Conservation (phyloP, 2,888 invertebrate genomes). For the Tanypteryx hageni region DNA sequence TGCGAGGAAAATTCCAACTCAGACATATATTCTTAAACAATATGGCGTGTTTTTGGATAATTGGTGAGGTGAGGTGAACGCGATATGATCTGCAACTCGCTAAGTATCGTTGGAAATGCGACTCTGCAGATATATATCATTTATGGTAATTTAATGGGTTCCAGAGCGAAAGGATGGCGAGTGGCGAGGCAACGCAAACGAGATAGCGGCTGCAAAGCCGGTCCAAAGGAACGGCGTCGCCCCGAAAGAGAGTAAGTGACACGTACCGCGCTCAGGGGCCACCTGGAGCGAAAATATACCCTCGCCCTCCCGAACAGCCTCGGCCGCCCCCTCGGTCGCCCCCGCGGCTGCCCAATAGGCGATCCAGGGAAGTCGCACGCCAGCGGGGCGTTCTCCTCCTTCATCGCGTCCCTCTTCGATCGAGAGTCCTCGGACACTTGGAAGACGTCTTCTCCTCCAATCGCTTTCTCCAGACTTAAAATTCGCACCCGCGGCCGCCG, state of each 20-base stretch:
- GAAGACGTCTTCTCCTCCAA: too few relatives aligned
- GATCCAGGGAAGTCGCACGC: constrained; percentile 73
- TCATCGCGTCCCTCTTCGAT: not conserved
- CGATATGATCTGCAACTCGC: too few relatives aligned
- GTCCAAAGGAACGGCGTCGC: not conserved
- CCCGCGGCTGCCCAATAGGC: constrained; percentile 75
- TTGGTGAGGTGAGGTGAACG: too few relatives aligned
- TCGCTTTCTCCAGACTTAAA: too few relatives aligned
- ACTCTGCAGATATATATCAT: not conserved
- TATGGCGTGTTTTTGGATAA: too few relatives aligned
- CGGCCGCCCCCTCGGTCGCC: constrained; percentile 78
- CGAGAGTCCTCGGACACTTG: too few relatives aligned
- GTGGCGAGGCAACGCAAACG: too few relatives aligned
- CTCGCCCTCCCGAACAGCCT: constrained; percentile 80
- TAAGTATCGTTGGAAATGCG: not conserved
- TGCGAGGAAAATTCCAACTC: too few relatives aligned
- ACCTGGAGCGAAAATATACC: constrained; percentile 80
- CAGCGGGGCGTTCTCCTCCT: constrained; percentile 68
- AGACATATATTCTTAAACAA: too few relatives aligned
- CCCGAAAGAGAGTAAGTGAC: not conserved
- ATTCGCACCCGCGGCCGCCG: too few relatives aligned
- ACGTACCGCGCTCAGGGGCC: constrained; percentile 75
- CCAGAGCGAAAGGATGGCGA: too few relatives aligned
- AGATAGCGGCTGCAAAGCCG: not conserved
- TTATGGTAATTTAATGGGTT: too few relatives aligned